These are phyloP conservation scores for Remorina albescens DNA, from an alignment of 2,797 vertebrate species.

Conservation along the genomic window DNA sequence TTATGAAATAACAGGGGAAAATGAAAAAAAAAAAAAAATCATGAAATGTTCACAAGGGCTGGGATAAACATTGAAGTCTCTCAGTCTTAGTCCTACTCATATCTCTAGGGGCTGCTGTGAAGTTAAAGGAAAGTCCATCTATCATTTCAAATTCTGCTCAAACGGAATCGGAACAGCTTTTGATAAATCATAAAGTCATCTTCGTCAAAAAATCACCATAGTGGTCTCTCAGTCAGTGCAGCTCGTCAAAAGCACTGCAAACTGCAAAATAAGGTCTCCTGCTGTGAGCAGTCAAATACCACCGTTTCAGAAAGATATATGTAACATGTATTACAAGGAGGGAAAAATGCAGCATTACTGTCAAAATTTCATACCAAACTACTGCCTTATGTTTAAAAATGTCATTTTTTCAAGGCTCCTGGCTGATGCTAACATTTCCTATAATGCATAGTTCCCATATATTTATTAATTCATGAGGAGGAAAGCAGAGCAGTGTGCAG, in stretches of 20 bases:
- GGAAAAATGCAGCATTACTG: constrained; percentile 23
- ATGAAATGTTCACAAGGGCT: not conserved
- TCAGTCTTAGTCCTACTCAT: not conserved
- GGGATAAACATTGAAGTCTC: not conserved
- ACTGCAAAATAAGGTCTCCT: constrained; percentile 9
- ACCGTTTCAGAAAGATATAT: constrained; percentile 1
- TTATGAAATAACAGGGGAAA: not conserved
- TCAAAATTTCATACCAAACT: constrained; percentile 1
- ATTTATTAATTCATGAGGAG: constrained; percentile 58
- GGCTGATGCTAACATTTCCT: constrained; percentile 24
- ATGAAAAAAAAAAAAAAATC: not conserved
- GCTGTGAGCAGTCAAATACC: constrained; percentile 25
- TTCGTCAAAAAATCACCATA: constrained; percentile 25
- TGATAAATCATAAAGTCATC: constrained; percentile 32
- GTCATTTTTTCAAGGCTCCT: constrained; percentile 16
- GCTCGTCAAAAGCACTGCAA: constrained; percentile 22
- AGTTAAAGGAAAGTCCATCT: not conserved
- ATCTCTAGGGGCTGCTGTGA: not conserved
- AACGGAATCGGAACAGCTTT: constrained; percentile 31
- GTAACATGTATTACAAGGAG: constrained; percentile 25
- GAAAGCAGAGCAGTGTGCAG: constrained; percentile 34
- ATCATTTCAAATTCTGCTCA: constrained; percentile 9
- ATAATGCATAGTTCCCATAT: constrained; percentile 45
- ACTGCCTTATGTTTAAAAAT: constrained; percentile 29
- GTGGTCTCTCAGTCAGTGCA: constrained; percentile 8